Evolutionary conservation across 2,888 invertebrate genomes (phyloP), one percentile per base, ranked within the genome.

Genomic region (Mesoligia furuncula): DNA sequence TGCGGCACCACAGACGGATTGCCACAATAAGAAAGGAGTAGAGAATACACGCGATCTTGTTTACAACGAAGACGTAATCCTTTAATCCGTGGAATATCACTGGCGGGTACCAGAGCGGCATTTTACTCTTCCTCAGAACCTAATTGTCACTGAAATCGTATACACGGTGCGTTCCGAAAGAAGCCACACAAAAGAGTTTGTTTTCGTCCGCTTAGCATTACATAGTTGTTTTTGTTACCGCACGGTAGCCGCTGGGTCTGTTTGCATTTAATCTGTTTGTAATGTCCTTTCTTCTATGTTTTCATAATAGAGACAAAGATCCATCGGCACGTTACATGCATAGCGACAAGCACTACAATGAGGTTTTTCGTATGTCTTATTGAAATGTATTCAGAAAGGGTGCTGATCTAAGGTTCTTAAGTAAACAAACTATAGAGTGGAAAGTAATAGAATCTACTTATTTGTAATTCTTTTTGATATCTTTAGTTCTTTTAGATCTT

Each of bases 251-350:
- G 92, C 89, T 90, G 92, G 91, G 91, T 92, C 91, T 95, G 95
- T 95, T 96, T 95, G 94, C 93, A 90, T 94, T 94, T 96, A 96
- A 96, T 96, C 96, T 94, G 93, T 95, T 94, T 95, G 94, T 95
- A 92, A 93, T 94, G 90, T 90, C 93, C 91, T 93, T 93, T 94
- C 92, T 93, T 88, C 90, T 87, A 91, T 93, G 94, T 94, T 93
- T 90, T 91, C 88, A 92, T 92, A 93, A 94, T 90, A 90, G 89
- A 89, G 88, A 90, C 85, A 89, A 83, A 87, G 85, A 85, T 82
- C 83, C 82, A 87, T 89, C 89, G 89, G 89, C 90, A 88, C 88
- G 73, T 89, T 80, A 89, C 77, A 59, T 61, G 83, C 79, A 66
- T 27, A 73, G 73, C 48, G 75, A 79, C 78, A 75, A 72, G 78